Percentiles rank a stretch among this genome's conserved stretches.
Conservation (phyloP, 2,888 invertebrate genomes). For the Carabus problematicus region DNA sequence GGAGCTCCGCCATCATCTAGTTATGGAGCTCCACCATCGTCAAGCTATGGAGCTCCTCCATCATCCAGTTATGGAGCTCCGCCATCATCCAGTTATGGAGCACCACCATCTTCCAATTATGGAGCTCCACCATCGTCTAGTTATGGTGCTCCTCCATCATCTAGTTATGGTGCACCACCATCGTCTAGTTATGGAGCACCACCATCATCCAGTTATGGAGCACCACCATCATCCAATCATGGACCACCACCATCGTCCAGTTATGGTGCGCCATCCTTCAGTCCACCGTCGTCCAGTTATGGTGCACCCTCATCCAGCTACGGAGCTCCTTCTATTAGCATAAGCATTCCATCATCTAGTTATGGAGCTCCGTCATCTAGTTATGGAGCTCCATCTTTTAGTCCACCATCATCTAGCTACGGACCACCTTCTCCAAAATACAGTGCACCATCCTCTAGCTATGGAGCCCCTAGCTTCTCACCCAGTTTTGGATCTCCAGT, state of each 20-base stretch:
- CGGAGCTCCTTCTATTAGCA: constrained; percentile 26
- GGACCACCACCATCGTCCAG: constrained; percentile 13
- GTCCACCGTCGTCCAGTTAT: constrained; percentile 25
- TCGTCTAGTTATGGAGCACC: constrained; percentile 19
- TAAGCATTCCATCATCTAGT: constrained; percentile 6
- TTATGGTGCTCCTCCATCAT: constrained; percentile 20
- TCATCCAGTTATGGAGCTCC: constrained; percentile 7
- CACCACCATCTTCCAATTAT: constrained; percentile 19
- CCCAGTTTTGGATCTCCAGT: constrained; percentile 2
- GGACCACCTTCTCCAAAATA: not conserved
- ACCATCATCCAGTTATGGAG: constrained; percentile 21
- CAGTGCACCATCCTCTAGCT: constrained; percentile 15
- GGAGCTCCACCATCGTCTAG: constrained; percentile 12
- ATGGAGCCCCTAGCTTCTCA: constrained; percentile 25
- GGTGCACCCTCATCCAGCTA: constrained; percentile 17
- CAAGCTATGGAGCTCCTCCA: constrained; percentile 22
- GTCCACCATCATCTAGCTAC: constrained; percentile 10
- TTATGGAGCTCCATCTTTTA: constrained; percentile 13
- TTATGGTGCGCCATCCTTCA: constrained; percentile 18
- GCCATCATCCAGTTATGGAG: constrained; percentile 22
- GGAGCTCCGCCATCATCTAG: constrained; percentile 16
- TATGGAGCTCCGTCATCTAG: constrained; percentile 21
- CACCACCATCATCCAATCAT: constrained; percentile 14
- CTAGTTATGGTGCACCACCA: constrained; percentile 17
- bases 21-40: constrained; percentile 19